phyloP scores from a whole-genome alignment of 2,888 invertebrate genomes.

The Ophraella communa region DNA sequence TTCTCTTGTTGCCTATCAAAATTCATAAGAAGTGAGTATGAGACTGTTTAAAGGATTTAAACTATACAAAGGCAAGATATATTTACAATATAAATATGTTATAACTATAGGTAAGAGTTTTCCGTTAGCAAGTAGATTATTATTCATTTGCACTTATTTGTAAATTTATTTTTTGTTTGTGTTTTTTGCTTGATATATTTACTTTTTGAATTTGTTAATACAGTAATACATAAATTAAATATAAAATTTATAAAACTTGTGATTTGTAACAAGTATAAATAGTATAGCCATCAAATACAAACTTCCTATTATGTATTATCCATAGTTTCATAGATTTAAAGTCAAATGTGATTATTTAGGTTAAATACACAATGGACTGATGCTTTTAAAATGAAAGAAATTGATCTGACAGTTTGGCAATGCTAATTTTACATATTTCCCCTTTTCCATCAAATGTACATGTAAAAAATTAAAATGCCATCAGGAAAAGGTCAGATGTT shows the following conservation, averaged over 20 bases:
- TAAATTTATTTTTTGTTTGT: not conserved
- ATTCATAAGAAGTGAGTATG: constrained; percentile 71
- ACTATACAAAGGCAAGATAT: not conserved
- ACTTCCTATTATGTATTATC: no score
- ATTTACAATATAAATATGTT: not conserved
- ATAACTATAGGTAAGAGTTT: not conserved
- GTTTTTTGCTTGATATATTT: not conserved
- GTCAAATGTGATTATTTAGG: no score
- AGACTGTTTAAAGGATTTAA: constrained; percentile 46
- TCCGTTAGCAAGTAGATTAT: not conserved
- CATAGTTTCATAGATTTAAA: no score
- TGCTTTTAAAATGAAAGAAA: no score
- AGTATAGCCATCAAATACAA: not conserved
- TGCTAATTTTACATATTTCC: no score
- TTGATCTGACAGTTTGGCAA: no score
- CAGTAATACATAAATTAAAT: not conserved
- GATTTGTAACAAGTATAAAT: not conserved
- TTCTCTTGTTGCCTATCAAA: constrained; percentile 92
- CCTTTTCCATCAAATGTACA: no score
- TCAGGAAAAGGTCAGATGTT: not conserved
- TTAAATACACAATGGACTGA: no score
- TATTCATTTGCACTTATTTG: not conserved
- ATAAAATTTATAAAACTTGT: no score
- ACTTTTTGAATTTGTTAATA: not conserved
- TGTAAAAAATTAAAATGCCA: no score